phyloP scores from a whole-genome alignment of 2,888 invertebrate species.

The Patella pellucida region DNA sequence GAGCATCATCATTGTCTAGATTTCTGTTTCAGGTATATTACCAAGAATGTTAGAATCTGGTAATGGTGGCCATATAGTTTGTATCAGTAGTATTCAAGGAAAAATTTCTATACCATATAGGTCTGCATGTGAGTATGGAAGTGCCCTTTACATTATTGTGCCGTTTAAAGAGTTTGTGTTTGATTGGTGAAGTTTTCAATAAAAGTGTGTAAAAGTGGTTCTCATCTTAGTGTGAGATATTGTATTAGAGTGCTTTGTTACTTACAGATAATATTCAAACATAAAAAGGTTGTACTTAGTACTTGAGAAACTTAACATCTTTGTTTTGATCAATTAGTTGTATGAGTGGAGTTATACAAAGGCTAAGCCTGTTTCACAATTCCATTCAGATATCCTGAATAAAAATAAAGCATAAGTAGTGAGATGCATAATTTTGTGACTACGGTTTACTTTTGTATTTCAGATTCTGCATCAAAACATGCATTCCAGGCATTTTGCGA shows the following conservation, averaged over 20 bases:
- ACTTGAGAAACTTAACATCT: not conserved
- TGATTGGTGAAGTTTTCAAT: too few species aligned
- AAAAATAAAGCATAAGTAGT: not conserved
- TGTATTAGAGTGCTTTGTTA: too few species aligned
- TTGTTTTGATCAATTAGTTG: not conserved
- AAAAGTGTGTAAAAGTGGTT: too few species aligned
- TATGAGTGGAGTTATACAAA: too few species aligned
- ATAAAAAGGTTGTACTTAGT: too few species aligned
- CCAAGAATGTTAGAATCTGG: slow-evolving; percentile 57
- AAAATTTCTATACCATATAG: slow-evolving; percentile 87
- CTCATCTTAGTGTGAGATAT: too few species aligned
- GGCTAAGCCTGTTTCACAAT: too few species aligned
- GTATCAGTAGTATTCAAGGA: slow-evolving; percentile 93
- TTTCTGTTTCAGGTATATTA: slow-evolving; percentile 79
- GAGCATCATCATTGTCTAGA: slow-evolving; percentile 85
- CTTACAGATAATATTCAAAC: too few species aligned
- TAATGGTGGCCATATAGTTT: slow-evolving; percentile 84
- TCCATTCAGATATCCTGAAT: too few species aligned
- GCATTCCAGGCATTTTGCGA: slow-evolving; percentile 95
- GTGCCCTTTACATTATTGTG: too few species aligned
- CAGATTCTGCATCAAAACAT: slow-evolving; percentile 91
- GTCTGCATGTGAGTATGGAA: slow-evolving; percentile 72
- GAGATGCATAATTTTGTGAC: not conserved
- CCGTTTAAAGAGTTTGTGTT: too few species aligned
- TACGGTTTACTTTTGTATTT: slow-evolving; percentile 20